A percentile compares a stretch with the other conserved stretches of the same genome.
phyloP scores from a whole-genome alignment of 2,888 invertebrate species.

The Cordilura impudica region DNA sequence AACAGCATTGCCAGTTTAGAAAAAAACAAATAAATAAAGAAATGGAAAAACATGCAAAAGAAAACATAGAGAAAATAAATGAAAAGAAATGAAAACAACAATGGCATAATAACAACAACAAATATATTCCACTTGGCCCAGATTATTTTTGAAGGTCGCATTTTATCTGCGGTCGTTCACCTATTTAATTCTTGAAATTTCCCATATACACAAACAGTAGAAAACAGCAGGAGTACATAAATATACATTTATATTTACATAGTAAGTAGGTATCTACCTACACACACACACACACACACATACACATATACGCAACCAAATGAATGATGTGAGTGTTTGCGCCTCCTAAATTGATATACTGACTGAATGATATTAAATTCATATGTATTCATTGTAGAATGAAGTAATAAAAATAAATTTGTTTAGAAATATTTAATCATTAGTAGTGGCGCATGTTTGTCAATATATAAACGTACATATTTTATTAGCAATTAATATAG shows the following conservation, averaged over 20 bases:
- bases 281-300: background rate
- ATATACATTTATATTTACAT: background rate
- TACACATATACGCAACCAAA: background rate
- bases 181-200: constrained; percentile 68
- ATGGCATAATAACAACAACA: constrained; percentile 49
- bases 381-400: background rate
- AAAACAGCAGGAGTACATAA: background rate
- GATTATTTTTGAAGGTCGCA: constrained; percentile 78
- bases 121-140: constrained; percentile 78
- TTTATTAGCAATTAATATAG: background rate
- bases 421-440: constrained; percentile 18
- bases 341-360: background rate
- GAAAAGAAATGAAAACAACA: background rate
- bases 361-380: no score
- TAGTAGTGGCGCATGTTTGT: constrained; percentile 34
- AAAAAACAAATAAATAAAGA: background rate
- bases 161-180: constrained; percentile 78
- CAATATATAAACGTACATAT: background rate
- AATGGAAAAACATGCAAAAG: constrained; percentile 1
- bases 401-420: background rate
- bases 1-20: constrained; percentile 23
- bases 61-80: constrained; percentile 17
- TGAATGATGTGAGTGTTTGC: background rate
- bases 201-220: constrained; percentile 64
- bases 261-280: background rate